Evolutionary conservation across 2,797 vertebrate genomes (phyloP).

Genomic region (Poecilia wingei): DNA sequence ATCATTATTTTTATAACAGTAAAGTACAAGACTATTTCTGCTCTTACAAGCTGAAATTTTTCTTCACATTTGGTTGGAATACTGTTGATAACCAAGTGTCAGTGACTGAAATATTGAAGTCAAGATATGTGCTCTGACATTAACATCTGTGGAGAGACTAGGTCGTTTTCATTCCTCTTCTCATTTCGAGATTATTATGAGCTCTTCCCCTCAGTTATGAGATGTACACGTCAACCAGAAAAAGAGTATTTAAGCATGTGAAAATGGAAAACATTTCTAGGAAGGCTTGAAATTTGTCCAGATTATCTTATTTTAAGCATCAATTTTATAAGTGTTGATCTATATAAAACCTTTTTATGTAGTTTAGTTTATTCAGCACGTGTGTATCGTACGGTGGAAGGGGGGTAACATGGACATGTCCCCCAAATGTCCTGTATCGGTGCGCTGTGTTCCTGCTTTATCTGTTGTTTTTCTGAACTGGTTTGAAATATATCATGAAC

Average conservation of each 20-base stretch:
- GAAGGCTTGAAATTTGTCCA: conserved; percentile 17
- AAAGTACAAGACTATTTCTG: conserved; percentile 4
- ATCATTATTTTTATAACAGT: not conserved
- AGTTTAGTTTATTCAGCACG: too few relatives aligned
- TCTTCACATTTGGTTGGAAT: conserved; percentile 4
- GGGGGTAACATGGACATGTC: too few relatives aligned
- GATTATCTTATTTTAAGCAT: conserved; percentile 7
- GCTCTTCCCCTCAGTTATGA: conserved; percentile 33
- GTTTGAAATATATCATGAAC: too few relatives aligned
- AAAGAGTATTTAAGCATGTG: conserved; percentile 45
- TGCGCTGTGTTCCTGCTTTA: too few relatives aligned
- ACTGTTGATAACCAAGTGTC: conserved; percentile 26
- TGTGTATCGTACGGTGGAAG: too few relatives aligned
- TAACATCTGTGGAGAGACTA: conserved; percentile 32
- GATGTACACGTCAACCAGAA: conserved; percentile 13
- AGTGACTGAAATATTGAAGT: conserved; percentile 13
- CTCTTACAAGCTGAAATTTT: conserved; percentile 17
- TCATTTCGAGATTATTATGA: conserved; percentile 25
- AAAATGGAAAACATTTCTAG: not conserved
- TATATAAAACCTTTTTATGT: too few relatives aligned
- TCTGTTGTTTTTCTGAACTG: too few relatives aligned
- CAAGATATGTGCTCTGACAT: conserved; percentile 23
- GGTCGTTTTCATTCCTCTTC: conserved; percentile 8
- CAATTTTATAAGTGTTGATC: not conserved
- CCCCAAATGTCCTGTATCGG: too few relatives aligned